These are phyloP conservation scores for Neolamprologus hecqui DNA, from an alignment of 2,113 vertebrate genomes.

Conservation along the genomic window DNA sequence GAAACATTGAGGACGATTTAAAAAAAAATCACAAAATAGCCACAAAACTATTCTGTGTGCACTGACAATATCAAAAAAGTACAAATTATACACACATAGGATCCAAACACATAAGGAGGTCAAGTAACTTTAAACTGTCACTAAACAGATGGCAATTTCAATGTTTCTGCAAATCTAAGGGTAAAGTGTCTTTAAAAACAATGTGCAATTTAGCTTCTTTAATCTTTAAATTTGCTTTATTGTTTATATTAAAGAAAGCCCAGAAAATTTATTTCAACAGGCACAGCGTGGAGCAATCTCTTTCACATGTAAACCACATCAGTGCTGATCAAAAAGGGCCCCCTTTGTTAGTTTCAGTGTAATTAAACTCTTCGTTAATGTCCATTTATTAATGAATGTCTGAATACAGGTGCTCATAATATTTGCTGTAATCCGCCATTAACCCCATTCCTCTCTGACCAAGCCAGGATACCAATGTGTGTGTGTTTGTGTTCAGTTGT, in stretches of 20 bases:
- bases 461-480: not conserved
- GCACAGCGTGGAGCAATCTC: not conserved
- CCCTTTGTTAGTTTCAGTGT: not conserved
- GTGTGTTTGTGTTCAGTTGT: not conserved
- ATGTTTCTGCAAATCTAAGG: not conserved
- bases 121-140: not conserved
- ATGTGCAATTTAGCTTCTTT: not conserved
- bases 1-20: not conserved
- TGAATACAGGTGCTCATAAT: not conserved
- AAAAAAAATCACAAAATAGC: not conserved
- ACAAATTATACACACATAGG: not conserved
- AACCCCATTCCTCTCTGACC: constrained; percentile 7
- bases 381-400: not conserved
- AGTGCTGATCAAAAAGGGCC: not conserved
- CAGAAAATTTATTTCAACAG: not conserved
- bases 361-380: not conserved
- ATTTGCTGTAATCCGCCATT: constrained; percentile 14
- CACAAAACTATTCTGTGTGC: not conserved
- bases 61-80: not conserved
- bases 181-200: not conserved
- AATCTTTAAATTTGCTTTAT: not conserved
- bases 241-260: not conserved
- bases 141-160: not conserved
- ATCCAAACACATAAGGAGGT: not conserved
- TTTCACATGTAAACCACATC: not conserved